Conservation (phyloP, 2,797 vertebrate genomes). For the Pseudopleuronectes americanus region DNA sequence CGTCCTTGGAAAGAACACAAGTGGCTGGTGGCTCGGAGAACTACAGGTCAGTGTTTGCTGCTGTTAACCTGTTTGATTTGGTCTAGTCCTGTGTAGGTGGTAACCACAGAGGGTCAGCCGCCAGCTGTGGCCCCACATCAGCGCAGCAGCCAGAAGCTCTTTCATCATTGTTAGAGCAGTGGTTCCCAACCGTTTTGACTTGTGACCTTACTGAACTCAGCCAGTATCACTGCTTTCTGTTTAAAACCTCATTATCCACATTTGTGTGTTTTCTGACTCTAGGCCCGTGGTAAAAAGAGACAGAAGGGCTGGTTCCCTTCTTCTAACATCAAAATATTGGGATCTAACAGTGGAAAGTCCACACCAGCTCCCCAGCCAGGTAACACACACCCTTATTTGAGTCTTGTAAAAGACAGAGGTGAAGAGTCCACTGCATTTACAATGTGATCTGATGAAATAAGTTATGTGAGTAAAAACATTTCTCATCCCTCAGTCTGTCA, state of each 20-base stretch:
- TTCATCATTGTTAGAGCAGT: no score
- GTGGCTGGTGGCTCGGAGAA: constrained; percentile 98
- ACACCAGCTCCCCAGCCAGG: constrained; percentile 88
- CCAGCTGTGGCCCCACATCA: not conserved
- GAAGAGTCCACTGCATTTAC: not conserved
- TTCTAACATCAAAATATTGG: constrained; percentile 92
- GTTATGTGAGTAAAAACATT: not conserved
- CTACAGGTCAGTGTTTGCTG: constrained; percentile 89
- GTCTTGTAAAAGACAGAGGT: not conserved
- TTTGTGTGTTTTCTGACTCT: constrained; percentile 29
- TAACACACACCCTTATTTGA: constrained; percentile 53
- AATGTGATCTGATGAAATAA: not conserved
- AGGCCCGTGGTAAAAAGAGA: constrained; percentile 97
- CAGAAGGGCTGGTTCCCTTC: constrained; percentile 98
- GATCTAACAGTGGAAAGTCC: constrained; percentile 90
- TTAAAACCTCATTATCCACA: not conserved
- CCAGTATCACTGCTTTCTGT: not conserved
- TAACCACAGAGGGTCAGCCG: not conserved
- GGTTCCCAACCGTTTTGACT: no score
- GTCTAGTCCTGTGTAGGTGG: not conserved
- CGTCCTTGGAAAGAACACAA: constrained; percentile 90
- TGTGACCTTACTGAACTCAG: no score
- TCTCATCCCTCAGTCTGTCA: constrained; percentile 87
- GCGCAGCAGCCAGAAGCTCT: no score
- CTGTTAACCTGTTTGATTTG: constrained; percentile 73